Evolutionary conservation across 2,797 vertebrate species (phyloP), one percentile per base, ranked within the genome.

Genomic region (Phaenicophaeus curvirostris): DNA sequence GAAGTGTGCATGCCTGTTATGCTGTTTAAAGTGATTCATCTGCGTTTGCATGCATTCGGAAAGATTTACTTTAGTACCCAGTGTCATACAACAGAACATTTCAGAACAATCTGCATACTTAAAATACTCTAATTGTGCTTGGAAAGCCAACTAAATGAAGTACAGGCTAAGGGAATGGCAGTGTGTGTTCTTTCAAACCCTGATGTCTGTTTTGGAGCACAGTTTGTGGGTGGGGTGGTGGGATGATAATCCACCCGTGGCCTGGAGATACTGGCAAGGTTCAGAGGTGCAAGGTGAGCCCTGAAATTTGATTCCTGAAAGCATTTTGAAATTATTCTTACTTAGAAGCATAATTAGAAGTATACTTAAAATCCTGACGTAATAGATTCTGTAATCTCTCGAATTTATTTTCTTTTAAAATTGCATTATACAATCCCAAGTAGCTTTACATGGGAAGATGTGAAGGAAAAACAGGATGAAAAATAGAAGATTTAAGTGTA

Each of bases 1-100:
- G 97, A 96, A 96, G 97, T 97, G 97, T 95, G 96, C 94, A 78
- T 96, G 97, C 97, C 96, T 96, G 90, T 95, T 96, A 91, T 61
- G 73, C 96, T 94, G 81, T 65, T 96, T 97, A 90, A 63, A 85
- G 84, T 95, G 93, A 94, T 97, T 97, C 97, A 89, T 95, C 96
- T 94, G 96, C 94, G 94, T 97, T 93, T 94, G 95, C 95, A 93
- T 59, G 67, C 94, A 90, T 97, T 97, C 96, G 97, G 96, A 94
- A 95, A 95, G 94, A 94, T 93, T 95, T 93, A 93, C 94, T 96
- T 95, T 87, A 95, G 94, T 75, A 90, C 77, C 84, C 81, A 86
- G 82, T 67, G 83, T 77, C 87, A 80, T 79, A 85, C 21, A 73
- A 57, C 7, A 78, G 92, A 92, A 71, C 75, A 78, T 92, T 94